Evolutionary conservation across 2,797 vertebrate genomes (phyloP).

Genomic region (Schizopygopsis pylzovi): DNA sequence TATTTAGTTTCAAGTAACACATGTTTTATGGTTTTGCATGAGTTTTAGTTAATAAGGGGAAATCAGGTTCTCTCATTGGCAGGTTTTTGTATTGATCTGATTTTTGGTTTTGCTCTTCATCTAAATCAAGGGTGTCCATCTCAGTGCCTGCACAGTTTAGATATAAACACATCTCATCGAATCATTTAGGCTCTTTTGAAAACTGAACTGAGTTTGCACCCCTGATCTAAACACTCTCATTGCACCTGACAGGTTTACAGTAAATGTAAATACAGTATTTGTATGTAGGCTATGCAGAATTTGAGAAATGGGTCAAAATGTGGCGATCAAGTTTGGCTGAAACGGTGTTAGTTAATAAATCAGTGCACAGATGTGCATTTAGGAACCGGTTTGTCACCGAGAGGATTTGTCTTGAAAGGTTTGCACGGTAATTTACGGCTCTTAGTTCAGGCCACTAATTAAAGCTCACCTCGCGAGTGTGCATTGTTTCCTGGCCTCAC

Average conservation of each 20-base stretch:
- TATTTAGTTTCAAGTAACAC: too few relatives aligned
- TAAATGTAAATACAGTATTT: neutral
- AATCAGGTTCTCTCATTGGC: neutral
- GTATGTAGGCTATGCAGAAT: neutral
- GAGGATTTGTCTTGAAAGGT: neutral
- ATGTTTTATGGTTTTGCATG: neutral
- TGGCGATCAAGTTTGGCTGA: neutral
- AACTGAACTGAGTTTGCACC: too few relatives aligned
- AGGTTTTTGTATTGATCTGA: neutral
- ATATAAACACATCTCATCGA: too few relatives aligned
- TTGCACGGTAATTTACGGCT: neutral
- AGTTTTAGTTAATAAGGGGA: neutral
- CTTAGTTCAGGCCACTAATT: constrained; percentile 26
- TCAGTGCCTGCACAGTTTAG: too few relatives aligned
- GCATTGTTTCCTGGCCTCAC: neutral
- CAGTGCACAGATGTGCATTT: neutral
- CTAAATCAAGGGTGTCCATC: too few relatives aligned
- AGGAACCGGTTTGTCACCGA: neutral
- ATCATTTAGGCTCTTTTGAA: too few relatives aligned
- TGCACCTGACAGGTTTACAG: neutral
- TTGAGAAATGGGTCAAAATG: neutral
- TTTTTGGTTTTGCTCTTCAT: neutral
- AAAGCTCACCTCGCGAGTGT: constrained; percentile 1
- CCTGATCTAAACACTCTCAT: neutral
- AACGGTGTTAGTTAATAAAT: neutral